phyloP scores from a whole-genome alignment of 92 coral and sea anemone species.

The Porites lobata region DNA sequence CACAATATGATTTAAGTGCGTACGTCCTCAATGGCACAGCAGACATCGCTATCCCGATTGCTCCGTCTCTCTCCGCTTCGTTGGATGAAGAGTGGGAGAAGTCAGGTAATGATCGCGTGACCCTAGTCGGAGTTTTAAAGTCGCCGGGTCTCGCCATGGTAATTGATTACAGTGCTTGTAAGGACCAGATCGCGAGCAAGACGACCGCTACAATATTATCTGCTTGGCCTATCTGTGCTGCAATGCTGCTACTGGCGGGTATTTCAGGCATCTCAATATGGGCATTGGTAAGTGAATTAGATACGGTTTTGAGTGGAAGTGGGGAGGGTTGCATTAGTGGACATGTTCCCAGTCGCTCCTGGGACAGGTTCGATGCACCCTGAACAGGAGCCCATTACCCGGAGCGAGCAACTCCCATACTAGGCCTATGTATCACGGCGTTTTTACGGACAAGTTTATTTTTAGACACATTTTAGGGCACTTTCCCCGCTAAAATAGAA shows the following conservation, averaged over 20 bases:
- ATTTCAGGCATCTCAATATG: conserved; percentile 81
- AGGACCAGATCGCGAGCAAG: conserved; percentile 34
- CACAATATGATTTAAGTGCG: conserved; percentile 50
- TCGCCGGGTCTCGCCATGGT: conserved; percentile 83
- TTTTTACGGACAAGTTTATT: too few species aligned
- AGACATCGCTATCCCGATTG: conserved; percentile 70
- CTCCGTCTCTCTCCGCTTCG: conserved; percentile 58
- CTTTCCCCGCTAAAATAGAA: too few species aligned
- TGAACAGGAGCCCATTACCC: too few species aligned
- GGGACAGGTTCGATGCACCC: too few species aligned
- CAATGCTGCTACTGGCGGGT: conserved; percentile 71
- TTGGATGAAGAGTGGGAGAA: conserved; percentile 15
- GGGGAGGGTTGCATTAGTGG: neutral
- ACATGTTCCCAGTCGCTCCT: too few species aligned
- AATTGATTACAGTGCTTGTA: conserved; percentile 74
- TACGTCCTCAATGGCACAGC: conserved; percentile 32
- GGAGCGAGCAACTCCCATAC: too few species aligned
- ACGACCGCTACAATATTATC: conserved; percentile 62
- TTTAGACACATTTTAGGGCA: too few species aligned
- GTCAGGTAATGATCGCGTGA: conserved; percentile 19
- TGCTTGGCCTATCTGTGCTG: conserved; percentile 76
- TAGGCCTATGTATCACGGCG: too few species aligned
- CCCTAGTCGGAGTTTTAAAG: conserved; percentile 46
- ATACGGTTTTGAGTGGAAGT: neutral
- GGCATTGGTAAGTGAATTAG: conserved; percentile 69